phyloP scores from a whole-genome alignment of 2,888 invertebrate genomes.

The Galeruca laticollis region DNA sequence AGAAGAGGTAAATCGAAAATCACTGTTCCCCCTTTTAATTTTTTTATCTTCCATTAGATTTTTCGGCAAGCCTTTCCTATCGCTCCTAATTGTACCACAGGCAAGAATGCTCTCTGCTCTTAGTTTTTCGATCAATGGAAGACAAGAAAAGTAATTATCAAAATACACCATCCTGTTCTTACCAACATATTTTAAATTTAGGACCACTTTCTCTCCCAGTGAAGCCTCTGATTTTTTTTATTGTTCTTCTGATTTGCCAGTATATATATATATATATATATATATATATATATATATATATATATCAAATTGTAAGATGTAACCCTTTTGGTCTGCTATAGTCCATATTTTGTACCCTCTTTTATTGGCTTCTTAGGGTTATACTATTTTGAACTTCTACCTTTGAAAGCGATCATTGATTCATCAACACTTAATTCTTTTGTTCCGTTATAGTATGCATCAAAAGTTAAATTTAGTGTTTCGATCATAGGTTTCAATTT shows the following conservation, averaged over 20 bases:
- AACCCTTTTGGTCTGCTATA: slow-evolving; percentile 43
- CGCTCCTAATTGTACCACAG: too few species aligned
- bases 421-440: slow-evolving; percentile 24
- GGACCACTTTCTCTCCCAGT: not conserved
- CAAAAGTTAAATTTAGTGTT: slow-evolving; percentile 27
- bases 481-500: slow-evolving; percentile 20
- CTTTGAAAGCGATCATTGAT: slow-evolving; percentile 33
- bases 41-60: not conserved
- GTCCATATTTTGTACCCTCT: slow-evolving; percentile 25
- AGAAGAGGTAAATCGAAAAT: too few species aligned
- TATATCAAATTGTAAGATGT: too few species aligned
- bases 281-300: slow-evolving; percentile 48
- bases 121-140: too few species aligned
- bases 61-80: not conserved
- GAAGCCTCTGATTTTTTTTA: not conserved
- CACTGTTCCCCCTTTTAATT: not conserved
- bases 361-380: too few species aligned
- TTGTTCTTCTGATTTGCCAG: slow-evolving; percentile 44
- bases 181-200: not conserved
- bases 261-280: too few species aligned
- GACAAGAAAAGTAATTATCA: not conserved
- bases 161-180: not conserved
- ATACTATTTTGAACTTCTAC: slow-evolving; percentile 23
- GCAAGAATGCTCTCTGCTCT: too few species aligned
- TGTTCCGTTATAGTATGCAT: slow-evolving; percentile 18